Evolutionary conservation across 1,140 invertebrate genomes (phyloP).

Genomic region (Drosophila guanche): DNA sequence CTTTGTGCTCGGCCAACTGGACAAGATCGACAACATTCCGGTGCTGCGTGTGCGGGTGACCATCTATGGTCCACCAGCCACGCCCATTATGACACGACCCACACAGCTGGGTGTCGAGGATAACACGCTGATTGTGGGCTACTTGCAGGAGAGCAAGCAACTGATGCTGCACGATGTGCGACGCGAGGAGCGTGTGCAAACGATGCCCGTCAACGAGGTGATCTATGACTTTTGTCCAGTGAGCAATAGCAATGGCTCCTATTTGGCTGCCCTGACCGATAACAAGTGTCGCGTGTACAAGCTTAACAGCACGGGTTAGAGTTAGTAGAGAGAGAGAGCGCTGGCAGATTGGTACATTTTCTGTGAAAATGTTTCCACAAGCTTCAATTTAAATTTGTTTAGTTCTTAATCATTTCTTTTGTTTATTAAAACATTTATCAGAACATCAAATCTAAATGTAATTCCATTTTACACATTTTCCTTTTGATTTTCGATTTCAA

Average conservation of each 20-base stretch:
- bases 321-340: background rate
- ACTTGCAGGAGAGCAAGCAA: conserved; percentile 87
- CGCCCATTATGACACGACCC: conserved; percentile 87
- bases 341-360: background rate
- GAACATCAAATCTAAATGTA: conserved; percentile 32
- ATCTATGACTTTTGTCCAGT: conserved; percentile 88
- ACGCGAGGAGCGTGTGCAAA: conserved; percentile 85
- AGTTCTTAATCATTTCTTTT: conserved; percentile 18
- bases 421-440: conserved; percentile 43
- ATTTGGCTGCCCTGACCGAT: conserved; percentile 87
- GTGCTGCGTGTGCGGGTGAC: conserved; percentile 85
- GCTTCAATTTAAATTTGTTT: background rate
- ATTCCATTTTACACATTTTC: conserved; percentile 6
- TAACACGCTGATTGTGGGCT: conserved; percentile 87
- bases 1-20: conserved; percentile 86
- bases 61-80: conserved; percentile 86
- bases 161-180: conserved; percentile 88
- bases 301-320: conserved; percentile 44
- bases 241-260: conserved; percentile 78
- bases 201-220: conserved; percentile 86
- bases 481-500: conserved; percentile 55
- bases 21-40: conserved; percentile 84
- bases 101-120: conserved; percentile 85
- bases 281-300: conserved; percentile 87
- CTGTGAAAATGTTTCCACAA: conserved; percentile 18